A percentile compares a stretch with the other conserved stretches of the same genome.
phyloP scores from a whole-genome alignment of 2,888 invertebrate species.

The Synanthedon vespiformis region DNA sequence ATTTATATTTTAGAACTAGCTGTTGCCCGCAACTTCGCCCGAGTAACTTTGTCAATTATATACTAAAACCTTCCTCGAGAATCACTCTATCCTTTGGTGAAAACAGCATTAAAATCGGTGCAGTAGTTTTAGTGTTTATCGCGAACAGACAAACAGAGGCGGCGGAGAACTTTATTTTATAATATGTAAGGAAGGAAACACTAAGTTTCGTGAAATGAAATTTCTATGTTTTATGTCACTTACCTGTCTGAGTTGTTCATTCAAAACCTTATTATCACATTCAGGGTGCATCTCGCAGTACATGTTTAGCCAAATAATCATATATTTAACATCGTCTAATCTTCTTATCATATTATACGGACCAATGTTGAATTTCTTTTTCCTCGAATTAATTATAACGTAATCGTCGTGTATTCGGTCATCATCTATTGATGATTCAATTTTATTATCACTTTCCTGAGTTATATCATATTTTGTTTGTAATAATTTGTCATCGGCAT shows the following conservation, averaged over 20 bases:
- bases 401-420: slow-evolving; percentile 15
- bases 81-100: no score
- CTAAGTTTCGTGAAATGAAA: neutral
- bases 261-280: slow-evolving; percentile 24
- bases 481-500: neutral
- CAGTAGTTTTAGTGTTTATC: no score
- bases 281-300: slow-evolving; percentile 32
- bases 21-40: no score
- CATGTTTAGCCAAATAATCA: slow-evolving; percentile 27
- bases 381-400: slow-evolving; percentile 21
- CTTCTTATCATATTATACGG: slow-evolving; percentile 15
- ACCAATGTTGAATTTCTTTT: slow-evolving; percentile 17
- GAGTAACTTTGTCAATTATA: no score
- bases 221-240: slow-evolving; percentile 5
- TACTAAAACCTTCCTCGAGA: no score
- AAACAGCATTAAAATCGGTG: no score
- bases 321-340: slow-evolving; percentile 23
- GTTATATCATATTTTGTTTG: neutral
- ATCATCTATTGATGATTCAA: slow-evolving; percentile 3
- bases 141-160: no score
- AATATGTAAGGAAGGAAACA: no score
- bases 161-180: no score
- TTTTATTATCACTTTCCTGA: neutral
- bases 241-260: slow-evolving; percentile 25
- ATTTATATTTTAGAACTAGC: neutral